A percentile compares a stretch with the other conserved stretches of the same genome.
Conservation (phyloP, 2,888 invertebrate species). For the Nasonia oneida region DNA sequence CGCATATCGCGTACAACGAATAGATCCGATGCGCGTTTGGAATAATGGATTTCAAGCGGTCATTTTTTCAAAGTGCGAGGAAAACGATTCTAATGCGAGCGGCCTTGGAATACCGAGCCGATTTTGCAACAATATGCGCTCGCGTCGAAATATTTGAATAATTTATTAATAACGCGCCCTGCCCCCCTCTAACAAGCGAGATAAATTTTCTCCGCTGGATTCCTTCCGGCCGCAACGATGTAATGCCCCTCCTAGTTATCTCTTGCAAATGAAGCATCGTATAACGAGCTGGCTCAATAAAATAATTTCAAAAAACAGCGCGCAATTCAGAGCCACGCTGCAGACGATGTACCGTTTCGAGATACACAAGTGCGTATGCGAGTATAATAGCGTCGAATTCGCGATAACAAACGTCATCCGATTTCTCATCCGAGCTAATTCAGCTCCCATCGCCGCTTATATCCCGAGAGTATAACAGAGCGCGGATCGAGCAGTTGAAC, state of each 20-base stretch:
- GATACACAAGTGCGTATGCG: not conserved
- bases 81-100: conserved; percentile 56
- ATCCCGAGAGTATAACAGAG: too few species aligned
- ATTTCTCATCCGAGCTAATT: not conserved
- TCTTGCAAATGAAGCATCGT: not conserved
- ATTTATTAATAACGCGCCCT: not conserved
- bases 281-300: not conserved
- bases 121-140: conserved; percentile 57
- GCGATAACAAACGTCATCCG: not conserved
- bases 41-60: conserved; percentile 43
- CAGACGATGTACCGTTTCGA: not conserved
- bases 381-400: not conserved
- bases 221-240: not conserved
- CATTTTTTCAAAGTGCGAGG: conserved; percentile 41
- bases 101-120: conserved; percentile 59
- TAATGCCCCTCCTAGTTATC: not conserved
- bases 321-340: not conserved
- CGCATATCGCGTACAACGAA: not conserved
- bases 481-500: not conserved
- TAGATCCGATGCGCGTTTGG: not conserved
- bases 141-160: not conserved
- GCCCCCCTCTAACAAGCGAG: not conserved
- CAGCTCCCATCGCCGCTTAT: not conserved
- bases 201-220: conserved; percentile 4
- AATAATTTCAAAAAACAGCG: not conserved